Base-by-base conservation (phyloP, 2,113 vertebrate species). In the Leptobrachium ailaonicum region DNA sequence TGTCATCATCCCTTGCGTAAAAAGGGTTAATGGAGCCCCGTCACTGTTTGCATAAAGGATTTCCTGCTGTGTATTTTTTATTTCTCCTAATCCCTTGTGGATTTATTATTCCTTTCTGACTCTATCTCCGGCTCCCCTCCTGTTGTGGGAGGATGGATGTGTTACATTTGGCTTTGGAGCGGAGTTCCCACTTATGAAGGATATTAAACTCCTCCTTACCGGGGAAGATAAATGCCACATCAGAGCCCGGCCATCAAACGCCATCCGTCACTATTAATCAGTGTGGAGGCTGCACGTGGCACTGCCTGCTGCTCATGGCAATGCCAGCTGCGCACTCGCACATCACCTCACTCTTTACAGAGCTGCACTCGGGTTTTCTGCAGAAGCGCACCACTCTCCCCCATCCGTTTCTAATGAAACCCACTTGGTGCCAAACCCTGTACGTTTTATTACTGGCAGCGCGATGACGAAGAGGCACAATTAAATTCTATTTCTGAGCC, bases 121-220 rank as follows among this genome's bases (percentile, higher is more conserved):
- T 81, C 72, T 41, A 50, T 81, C 72, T 41, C 70, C 60, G 53
- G 70, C 70, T 66, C 70, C 70, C 60, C 71, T 69, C 20, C 62
- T 6, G 53, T 41, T 63, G 50, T 50, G 78, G 76, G 71, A 74
- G 79, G 71, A 69, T 74, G 64, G 77, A 80, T 73, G 71, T 44
- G n/a, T 60, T 56, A 13, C 71, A 80, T 80, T 80, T 75, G 73
- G 75, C 64, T 75, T 62, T 66, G 71, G 43, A 53, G 71, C 44
- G 70, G 77, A 73, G 77, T 50, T 63, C 66, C 50, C 71, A 45
- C 71, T 81, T 75, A 69, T 41, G 64, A 20, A 66, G 41, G 63
- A 62, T 60, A 68, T 62, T 69, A 60, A 41, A 62, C 79, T 80
- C 79, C 79, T 74, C 75, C 75, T 76, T 41, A 20, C 40, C 43